Conservation (phyloP, 35 echinoderm and acorn worm species). For the Hemicentrotus pulcherrimus region DNA sequence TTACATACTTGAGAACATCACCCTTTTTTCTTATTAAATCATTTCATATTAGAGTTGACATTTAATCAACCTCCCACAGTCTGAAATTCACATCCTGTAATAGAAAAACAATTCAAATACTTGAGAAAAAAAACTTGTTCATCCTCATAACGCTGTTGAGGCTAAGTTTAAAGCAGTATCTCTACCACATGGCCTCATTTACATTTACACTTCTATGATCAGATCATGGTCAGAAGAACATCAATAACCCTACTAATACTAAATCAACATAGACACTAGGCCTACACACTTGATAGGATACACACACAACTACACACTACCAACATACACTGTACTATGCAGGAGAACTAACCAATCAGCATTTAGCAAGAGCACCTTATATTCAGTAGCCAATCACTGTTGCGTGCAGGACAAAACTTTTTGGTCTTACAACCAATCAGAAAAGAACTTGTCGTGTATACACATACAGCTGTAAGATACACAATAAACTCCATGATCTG, state of each 20-base stretch:
- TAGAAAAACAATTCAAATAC: neutral
- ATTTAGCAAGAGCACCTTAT: neutral
- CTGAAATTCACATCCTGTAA: neutral
- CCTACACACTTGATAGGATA: too few relatives aligned
- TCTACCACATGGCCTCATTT: too few relatives aligned
- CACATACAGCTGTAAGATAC: neutral
- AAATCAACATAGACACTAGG: too few relatives aligned
- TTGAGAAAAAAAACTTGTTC: too few relatives aligned
- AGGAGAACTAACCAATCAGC: neutral
- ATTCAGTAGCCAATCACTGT: neutral
- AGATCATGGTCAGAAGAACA: too few relatives aligned
- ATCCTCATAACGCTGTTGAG: too few relatives aligned
- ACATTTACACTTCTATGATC: too few relatives aligned
- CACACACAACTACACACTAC: too few relatives aligned
- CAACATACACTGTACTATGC: neutral
- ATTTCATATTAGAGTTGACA: neutral
- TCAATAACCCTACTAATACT: too few relatives aligned
- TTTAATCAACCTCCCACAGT: neutral
- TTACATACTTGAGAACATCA: neutral
- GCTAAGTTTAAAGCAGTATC: too few relatives aligned
- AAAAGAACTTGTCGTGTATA: neutral
- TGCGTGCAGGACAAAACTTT: neutral
- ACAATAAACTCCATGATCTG: neutral
- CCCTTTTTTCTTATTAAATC: too few relatives aligned
- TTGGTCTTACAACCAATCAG: neutral